Conservation (phyloP, 2,888 invertebrate genomes). For the Eupelmus urozonus region DNA sequence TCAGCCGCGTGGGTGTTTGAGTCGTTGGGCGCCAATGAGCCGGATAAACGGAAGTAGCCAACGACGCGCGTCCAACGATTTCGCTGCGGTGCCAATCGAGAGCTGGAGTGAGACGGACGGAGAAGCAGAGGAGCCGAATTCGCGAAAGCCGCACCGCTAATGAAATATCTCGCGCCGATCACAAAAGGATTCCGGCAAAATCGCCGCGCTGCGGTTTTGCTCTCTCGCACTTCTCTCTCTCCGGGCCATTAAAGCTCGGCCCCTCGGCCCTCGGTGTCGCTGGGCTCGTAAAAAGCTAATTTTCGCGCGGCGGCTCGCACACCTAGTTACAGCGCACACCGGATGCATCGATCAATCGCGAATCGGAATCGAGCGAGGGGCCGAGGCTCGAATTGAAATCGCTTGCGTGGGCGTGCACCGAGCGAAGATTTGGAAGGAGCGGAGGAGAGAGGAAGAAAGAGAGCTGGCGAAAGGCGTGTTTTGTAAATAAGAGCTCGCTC, state of each 20-base stretch:
- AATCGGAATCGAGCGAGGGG: slow-evolving; percentile 18
- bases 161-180: slow-evolving; percentile 48
- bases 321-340: background rate
- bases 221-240: background rate
- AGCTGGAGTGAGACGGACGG: background rate
- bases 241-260: background rate
- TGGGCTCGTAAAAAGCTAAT: slow-evolving; percentile 23
- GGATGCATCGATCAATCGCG: slow-evolving; percentile 20
- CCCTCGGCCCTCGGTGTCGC: no score
- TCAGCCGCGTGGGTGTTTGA: background rate
- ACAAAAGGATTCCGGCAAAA: slow-evolving; percentile 38
- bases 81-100: background rate
- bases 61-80: background rate
- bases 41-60: slow-evolving; percentile 27
- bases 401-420: background rate
- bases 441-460: background rate
- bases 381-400: slow-evolving; percentile 2
- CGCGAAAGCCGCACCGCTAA: slow-evolving; percentile 30
- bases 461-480: background rate
- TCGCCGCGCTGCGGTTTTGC: slow-evolving; percentile 24
- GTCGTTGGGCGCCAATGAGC: slow-evolving; percentile 29
- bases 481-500: no score
- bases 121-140: slow-evolving; percentile 15
- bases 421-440: background rate
- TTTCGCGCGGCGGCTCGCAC: background rate